Evolutionary conservation across 2,888 invertebrate genomes (phyloP).

Genomic region (Caenorhabditis doughertyi): DNA sequence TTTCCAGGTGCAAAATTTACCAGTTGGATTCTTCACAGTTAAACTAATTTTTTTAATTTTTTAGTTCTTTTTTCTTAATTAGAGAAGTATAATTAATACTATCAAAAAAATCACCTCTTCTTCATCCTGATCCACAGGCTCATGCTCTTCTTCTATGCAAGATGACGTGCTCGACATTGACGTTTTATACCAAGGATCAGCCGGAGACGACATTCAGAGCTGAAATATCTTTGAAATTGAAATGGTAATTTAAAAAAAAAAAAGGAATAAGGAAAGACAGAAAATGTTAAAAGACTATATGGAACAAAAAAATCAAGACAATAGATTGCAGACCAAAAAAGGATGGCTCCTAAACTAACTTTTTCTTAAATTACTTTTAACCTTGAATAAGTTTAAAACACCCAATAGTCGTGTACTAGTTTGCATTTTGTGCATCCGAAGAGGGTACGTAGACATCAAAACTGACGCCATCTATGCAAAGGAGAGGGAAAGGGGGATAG

Average conservation of each 20-base stretch:
- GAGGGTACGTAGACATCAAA: slow-evolving; percentile 36
- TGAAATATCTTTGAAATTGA: neutral
- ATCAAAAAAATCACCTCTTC: slow-evolving; percentile 49
- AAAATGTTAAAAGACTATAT: neutral
- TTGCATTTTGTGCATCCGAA: slow-evolving; percentile 8
- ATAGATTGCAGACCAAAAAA: neutral
- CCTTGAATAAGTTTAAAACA: slow-evolving; percentile 11
- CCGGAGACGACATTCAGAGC: slow-evolving; percentile 13
- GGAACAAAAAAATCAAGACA: neutral
- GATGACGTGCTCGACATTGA: slow-evolving; percentile 47
- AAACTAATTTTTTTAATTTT: neutral
- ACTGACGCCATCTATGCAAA: slow-evolving; percentile 10
- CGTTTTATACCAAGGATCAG: slow-evolving; percentile 51
- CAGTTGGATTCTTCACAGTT: too few species aligned
- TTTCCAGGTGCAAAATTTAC: too few species aligned
- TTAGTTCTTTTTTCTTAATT: slow-evolving; percentile 3
- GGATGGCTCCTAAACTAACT: neutral
- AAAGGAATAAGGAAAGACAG: neutral
- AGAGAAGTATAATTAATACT: too few species aligned
- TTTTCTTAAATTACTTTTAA: neutral
- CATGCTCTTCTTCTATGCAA: slow-evolving; percentile 60
- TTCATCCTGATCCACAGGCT: slow-evolving; percentile 59
- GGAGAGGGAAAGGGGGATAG: neutral
- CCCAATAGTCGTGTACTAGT: neutral
- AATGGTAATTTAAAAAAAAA: neutral